Evolutionary conservation across 1,140 invertebrate species (phyloP), one percentile per base, ranked within the genome.

Genomic region (Stegodyphus dumicola): DNA sequence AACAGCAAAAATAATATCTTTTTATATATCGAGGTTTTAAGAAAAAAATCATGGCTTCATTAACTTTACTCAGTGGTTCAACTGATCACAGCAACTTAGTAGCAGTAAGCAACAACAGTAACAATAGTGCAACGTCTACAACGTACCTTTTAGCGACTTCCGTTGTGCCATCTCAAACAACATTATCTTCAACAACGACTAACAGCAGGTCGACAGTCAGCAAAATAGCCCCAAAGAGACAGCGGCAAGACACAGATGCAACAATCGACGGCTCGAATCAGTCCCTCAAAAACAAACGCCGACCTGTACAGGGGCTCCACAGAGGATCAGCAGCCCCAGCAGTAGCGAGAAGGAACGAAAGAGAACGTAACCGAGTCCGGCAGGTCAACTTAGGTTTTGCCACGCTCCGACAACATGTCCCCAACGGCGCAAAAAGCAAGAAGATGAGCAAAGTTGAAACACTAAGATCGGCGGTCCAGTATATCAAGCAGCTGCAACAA

Each of bases 371-470:
- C 90, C 93, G 97, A 70, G 97, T 99, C 11, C 98, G 97, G 90
- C 95, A 97, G 93, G 96, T 98, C 85, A 71, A 92, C 88, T 95
- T 96, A 87, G 96, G 96, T 7, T 97, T 97, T 89, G 95, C 95
- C 0, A 94, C 94, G 11, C 90, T 97, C 0, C 92, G 96, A 11
- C 93, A 96, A 85, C 95, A 96, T 89, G 96, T 97, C 87, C 96
- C 96, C 0, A 89, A 89, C n/a, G 92, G 94, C 85, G 93, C 94
- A 93, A 88, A 95, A 93, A 85, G 92, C 84, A 98, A 98, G 90
- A 97, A 98, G 89, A 91, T 98, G 33, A 96, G 95, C 88, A 98
- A 98, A 92, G 97, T 98, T 7, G 97, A 99, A 90, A 99, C 97
- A 0, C 90, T 99, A 53, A 92, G 96, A 85, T 96, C 97, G 92